These are phyloP conservation scores for Spea multiplicata DNA, from an alignment of 2,113 vertebrate genomes.

Conservation along the genomic window DNA sequence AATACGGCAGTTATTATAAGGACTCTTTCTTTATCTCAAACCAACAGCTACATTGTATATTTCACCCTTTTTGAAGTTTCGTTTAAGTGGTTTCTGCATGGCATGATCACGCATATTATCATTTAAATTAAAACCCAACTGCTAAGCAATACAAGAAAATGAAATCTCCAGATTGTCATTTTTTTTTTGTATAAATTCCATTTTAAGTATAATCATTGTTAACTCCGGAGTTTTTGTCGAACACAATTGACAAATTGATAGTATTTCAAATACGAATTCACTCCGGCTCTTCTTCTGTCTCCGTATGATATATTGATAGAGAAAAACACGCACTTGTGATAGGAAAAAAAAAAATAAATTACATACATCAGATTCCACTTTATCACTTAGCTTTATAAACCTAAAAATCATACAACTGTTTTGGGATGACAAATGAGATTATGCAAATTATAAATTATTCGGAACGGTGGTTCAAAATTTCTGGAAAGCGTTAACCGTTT, in stretches of 20 bases:
- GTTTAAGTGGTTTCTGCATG: not conserved
- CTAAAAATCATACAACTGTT: constrained; percentile 8
- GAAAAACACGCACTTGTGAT: constrained; percentile 28
- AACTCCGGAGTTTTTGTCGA: constrained; percentile 8
- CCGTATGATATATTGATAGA: constrained; percentile 32
- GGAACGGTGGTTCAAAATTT: not conserved
- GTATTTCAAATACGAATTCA: constrained; percentile 40
- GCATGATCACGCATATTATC: constrained; percentile 8
- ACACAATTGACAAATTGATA: constrained; percentile 12
- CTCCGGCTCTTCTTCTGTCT: constrained; percentile 39
- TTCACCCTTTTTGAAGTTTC: not conserved
- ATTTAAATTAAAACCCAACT: constrained; percentile 23
- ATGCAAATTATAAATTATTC: not conserved
- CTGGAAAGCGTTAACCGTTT: not conserved
- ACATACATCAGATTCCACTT: constrained; percentile 21
- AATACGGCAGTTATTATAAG: too few relatives aligned
- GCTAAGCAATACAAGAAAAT: constrained; percentile 5
- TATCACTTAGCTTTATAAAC: constrained; percentile 27
- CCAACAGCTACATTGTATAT: not conserved
- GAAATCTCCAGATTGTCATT: not conserved
- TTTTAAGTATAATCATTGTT: constrained; percentile 19
- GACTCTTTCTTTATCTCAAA: not conserved
- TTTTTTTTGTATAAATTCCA: constrained; percentile 21
- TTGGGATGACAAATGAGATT: constrained; percentile 14
- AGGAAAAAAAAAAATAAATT: constrained; percentile 40